Evolutionary conservation across 2,888 invertebrate species (phyloP), one percentile per base, ranked within the genome.

Genomic region (Limenitis camilla): DNA sequence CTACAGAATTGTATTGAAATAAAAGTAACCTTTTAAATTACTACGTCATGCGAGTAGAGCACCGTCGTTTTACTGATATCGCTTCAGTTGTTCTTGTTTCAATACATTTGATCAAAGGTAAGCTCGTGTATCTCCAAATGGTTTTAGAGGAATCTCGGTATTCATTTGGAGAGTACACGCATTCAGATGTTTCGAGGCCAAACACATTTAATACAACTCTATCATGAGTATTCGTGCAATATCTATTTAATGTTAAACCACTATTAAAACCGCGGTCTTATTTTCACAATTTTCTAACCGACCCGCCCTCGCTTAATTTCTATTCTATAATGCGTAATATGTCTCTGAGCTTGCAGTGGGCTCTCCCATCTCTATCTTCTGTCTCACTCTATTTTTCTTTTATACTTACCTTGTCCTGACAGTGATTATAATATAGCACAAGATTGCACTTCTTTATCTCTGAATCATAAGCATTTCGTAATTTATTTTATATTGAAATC

Each of bases 101-200:
- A 55, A 49, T 55, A 46, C 45, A 28, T 52, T 55, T 45, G 41
- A 52, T 52, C 55, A 55, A 55, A 55, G 52, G 49, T 48, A 29
- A 40, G 49, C 52, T 45, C 44, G 32, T 44, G 45, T 27, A 36
- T 38, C 55, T 43, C 36, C 52, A 52, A 55, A 52, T 41, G 40
- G 40, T 41, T 55, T 52, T 52, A 55, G 40, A 52, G 42, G 42
- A 42, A 52, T 52, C 55, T 45, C 10, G 55, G 52, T 41, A 42
- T 41, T 39, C 45, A 19, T 46, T 45, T 47, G 31, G 27, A 47
- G 39, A 41, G 47, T 33, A 49, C 39, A 46, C 42, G 27, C 33
- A 47, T 51, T 46, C 45, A 51, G 10, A 30, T 9, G 38, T 9
- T 52, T 47, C 29, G 11, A 44, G 19, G 39, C 32, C 32, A 36